Conservation (phyloP, 2,113 vertebrate species). For the Cottus gobio region DNA sequence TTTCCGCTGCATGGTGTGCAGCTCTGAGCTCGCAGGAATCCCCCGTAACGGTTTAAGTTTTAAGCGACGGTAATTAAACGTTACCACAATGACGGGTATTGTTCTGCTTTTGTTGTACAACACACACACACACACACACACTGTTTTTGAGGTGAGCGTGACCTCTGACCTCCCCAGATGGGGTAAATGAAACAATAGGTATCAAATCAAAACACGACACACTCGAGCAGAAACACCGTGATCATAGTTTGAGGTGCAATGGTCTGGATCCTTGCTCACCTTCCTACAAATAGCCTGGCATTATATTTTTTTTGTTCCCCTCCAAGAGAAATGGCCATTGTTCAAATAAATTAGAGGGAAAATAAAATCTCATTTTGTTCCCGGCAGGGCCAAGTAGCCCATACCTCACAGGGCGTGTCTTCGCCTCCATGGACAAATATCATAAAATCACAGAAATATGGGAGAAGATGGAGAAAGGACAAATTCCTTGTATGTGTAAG, state of each 20-base stretch:
- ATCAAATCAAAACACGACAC: slow-evolving; percentile 30
- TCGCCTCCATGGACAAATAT: slow-evolving; percentile 50
- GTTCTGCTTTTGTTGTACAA: background rate
- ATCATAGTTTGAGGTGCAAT: slow-evolving; percentile 31
- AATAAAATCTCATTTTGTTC: slow-evolving; percentile 44
- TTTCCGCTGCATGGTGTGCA: slow-evolving; percentile 21
- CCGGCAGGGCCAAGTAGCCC: slow-evolving; percentile 33
- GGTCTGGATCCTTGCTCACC: slow-evolving; percentile 26
- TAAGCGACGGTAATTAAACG: slow-evolving; percentile 25
- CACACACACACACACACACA: background rate
- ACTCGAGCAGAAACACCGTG: slow-evolving; percentile 1
- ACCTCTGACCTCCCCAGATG: slow-evolving; percentile 21
- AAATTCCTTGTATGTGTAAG: too few species aligned
- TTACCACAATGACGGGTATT: background rate
- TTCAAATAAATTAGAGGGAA: slow-evolving; percentile 59
- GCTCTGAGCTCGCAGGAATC: slow-evolving; percentile 23
- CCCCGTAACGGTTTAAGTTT: slow-evolving; percentile 13
- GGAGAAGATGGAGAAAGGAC: slow-evolving; percentile 42
- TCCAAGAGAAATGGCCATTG: slow-evolving; percentile 34
- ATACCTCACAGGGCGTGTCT: slow-evolving; percentile 57
- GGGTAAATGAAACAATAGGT: slow-evolving; percentile 18
- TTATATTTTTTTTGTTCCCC: background rate
- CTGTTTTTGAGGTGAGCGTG: background rate
- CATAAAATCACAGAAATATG: slow-evolving; percentile 52
- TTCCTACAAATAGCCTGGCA: slow-evolving; percentile 10